Conservation (phyloP, 1,140 invertebrate genomes). For the Drosophila mayri region DNA sequence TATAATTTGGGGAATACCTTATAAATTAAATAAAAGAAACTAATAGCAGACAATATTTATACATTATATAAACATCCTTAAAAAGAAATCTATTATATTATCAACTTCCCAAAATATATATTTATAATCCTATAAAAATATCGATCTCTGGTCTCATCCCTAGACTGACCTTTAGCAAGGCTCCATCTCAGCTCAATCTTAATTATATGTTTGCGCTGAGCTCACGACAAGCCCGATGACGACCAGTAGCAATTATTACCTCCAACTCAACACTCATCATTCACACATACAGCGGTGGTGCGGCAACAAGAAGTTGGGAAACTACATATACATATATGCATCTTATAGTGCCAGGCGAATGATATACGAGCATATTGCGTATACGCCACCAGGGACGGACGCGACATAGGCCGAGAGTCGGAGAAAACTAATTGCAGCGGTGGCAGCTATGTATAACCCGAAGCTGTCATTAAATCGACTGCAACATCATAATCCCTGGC, state of each 20-base stretch:
- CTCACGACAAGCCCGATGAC: conserved; percentile 68
- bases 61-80: no score
- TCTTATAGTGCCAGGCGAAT: conserved; percentile 17
- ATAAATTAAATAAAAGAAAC: no score
- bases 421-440: conserved; percentile 40
- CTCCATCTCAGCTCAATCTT: conserved; percentile 50
- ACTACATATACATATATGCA: background rate
- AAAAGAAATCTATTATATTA: background rate
- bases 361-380: conserved; percentile 53
- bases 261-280: conserved; percentile 78
- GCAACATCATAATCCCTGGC: conserved; percentile 74
- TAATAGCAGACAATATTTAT: no score
- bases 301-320: background rate
- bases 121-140: background rate
- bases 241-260: conserved; percentile 80
- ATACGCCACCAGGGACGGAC: conserved; percentile 45
- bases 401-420: conserved; percentile 28
- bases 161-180: conserved; percentile 58
- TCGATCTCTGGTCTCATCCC: conserved; percentile 4
- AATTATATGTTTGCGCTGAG: conserved; percentile 66
- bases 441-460: conserved; percentile 52
- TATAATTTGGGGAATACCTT: no score
- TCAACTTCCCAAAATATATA: rapidly evolving
- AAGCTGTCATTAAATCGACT: conserved; percentile 78
- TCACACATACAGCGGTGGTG: conserved; percentile 40